These are phyloP conservation scores for Crypturellus undulatus DNA, from an alignment of 2,113 vertebrate species.

Conservation along the genomic window DNA sequence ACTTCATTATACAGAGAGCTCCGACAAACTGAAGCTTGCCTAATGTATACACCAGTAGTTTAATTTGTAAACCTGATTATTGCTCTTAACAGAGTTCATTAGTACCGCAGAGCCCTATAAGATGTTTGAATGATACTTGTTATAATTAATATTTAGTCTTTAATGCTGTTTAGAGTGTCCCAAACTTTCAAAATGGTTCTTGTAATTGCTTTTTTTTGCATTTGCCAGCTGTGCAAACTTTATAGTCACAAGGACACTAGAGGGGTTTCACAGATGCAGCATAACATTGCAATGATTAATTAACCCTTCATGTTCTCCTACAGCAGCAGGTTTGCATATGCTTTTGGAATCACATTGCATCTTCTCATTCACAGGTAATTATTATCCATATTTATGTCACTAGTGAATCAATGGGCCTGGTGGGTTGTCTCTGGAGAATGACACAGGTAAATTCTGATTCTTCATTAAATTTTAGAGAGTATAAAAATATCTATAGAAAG, in stretches of 20 bases:
- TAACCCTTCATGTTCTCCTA: neutral
- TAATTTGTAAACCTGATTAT: constrained; percentile 64
- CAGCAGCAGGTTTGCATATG: neutral
- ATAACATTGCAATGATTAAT: neutral
- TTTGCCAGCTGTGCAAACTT: constrained; percentile 33
- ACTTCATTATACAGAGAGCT: constrained; percentile 30
- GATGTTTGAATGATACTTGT: constrained; percentile 50
- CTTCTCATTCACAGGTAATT: neutral
- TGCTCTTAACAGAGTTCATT: constrained; percentile 59
- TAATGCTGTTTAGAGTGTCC: constrained; percentile 39
- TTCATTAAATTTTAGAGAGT: neutral
- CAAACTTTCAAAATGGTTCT: constrained; percentile 38
- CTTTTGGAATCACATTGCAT: neutral
- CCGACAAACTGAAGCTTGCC: constrained; percentile 21
- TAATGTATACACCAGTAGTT: constrained; percentile 17
- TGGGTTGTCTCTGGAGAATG: neutral
- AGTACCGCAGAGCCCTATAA: constrained; percentile 43
- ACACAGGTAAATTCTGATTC: neutral
- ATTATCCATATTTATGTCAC: neutral
- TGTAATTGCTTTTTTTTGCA: constrained; percentile 1
- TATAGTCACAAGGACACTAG: neutral
- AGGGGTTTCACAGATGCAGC: neutral
- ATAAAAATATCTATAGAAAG: neutral
- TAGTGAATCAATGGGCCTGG: neutral
- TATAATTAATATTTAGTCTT: constrained; percentile 70